Evolutionary conservation across 2,888 invertebrate genomes (phyloP).

Genomic region (Rhorus exstirpatorius): DNA sequence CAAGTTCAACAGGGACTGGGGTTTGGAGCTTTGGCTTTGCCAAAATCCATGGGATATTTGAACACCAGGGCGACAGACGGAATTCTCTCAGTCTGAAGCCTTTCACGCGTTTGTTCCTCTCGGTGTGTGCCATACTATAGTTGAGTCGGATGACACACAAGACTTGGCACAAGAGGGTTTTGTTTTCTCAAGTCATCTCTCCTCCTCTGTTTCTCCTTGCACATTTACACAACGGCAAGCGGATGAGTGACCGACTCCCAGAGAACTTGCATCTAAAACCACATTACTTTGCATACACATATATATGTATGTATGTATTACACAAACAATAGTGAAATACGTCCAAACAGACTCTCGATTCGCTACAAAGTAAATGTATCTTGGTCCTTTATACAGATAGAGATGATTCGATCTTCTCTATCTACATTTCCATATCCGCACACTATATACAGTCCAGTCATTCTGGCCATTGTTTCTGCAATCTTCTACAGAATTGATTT

Average conservation of each 20-base stretch:
- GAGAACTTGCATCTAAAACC: constrained; percentile 49
- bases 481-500: too few species aligned
- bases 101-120: constrained; percentile 17
- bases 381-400: constrained; percentile 9
- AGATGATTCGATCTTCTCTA: constrained; percentile 12
- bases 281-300: constrained; percentile 27
- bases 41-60: constrained; percentile 42
- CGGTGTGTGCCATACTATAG: constrained; percentile 39
- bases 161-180: constrained; percentile 46
- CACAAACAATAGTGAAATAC: neutral
- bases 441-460: too few species aligned
- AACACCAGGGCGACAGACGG: constrained; percentile 26
- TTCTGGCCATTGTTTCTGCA: too few species aligned
- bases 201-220: neutral
- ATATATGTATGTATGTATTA: neutral
- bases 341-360: constrained; percentile 18
- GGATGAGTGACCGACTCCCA: constrained; percentile 54
- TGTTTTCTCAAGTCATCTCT: constrained; percentile 39
- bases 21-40: neutral
- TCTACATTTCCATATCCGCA: neutral
- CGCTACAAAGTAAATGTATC: constrained; percentile 35
- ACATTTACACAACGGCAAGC: constrained; percentile 31
- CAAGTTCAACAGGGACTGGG: constrained; percentile 22
- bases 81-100: constrained; percentile 25
- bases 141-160: constrained; percentile 46